Evolutionary conservation across 2,797 vertebrate species (phyloP).

Genomic region (Eidolon dupreanum): DNA sequence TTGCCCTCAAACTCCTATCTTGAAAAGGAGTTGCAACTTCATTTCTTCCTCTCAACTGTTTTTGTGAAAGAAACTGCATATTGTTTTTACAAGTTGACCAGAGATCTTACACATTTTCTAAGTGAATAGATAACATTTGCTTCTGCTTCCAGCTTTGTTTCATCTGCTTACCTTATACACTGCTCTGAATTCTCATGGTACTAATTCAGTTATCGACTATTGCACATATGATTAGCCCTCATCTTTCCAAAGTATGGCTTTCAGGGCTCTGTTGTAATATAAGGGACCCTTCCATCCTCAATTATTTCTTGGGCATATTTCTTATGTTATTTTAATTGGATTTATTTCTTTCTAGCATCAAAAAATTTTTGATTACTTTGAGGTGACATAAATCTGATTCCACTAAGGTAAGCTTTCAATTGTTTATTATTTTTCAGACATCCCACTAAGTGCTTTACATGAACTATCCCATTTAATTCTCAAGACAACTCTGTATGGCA

Average conservation of each 20-base stretch:
- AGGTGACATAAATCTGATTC: background rate
- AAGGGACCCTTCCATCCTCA: background rate
- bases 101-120: background rate
- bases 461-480: background rate
- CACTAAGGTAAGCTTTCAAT: background rate
- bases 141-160: conserved; percentile 31
- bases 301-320: conserved; percentile 3
- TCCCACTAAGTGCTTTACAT: background rate
- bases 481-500: background rate
- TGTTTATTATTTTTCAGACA: background rate
- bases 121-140: background rate
- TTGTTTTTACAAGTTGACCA: background rate
- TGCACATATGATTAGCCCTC: background rate
- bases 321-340: background rate
- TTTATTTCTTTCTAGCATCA: conserved; percentile 5
- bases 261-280: background rate
- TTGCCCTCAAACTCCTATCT: background rate
- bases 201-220: background rate
- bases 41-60: conserved; percentile 17
- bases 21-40: background rate
- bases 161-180: background rate
- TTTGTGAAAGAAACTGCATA: background rate
- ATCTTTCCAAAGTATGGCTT: conserved; percentile 6
- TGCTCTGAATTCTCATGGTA: background rate
- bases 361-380: conserved; percentile 33